Percentiles rank a stretch among this genome's conserved stretches.
Evolutionary conservation across 2,797 vertebrate species (phyloP).

Genomic region (Anguilla anguilla): DNA sequence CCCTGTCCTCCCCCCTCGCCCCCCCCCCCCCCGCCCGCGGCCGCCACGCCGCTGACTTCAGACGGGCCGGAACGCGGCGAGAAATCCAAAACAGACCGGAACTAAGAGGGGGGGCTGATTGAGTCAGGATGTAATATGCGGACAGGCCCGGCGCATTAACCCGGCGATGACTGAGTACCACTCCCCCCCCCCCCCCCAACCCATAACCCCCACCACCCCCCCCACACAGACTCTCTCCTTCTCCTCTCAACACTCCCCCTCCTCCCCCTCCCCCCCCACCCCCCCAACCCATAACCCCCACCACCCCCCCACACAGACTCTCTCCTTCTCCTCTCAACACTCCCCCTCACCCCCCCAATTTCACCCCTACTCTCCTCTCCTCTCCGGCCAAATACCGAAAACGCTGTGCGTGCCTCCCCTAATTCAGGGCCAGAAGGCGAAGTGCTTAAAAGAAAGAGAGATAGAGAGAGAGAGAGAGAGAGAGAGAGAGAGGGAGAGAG

Average conservation of each 20-base stretch:
- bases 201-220: background rate
- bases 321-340: constrained; percentile 9
- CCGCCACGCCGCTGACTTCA: background rate
- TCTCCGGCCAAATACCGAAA: constrained; percentile 51
- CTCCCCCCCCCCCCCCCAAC: background rate
- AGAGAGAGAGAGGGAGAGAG: no score
- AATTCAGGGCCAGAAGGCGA: constrained; percentile 52
- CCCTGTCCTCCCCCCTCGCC: background rate
- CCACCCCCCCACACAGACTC: background rate
- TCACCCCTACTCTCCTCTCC: background rate
- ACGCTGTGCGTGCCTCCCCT: constrained; percentile 47
- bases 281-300: background rate
- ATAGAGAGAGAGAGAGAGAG: background rate
- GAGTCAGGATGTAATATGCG: constrained; percentile 72
- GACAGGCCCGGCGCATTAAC: constrained; percentile 59
- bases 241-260: constrained; percentile 5
- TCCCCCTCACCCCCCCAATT: background rate
- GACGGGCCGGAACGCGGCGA: background rate
- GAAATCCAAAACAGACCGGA: constrained; percentile 29
- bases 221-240: background rate
- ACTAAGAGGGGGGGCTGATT: constrained; percentile 67
- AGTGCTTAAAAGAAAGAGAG: constrained; percentile 15
- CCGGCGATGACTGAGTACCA: constrained; percentile 66
- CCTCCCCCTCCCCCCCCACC: background rate
- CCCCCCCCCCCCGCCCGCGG: background rate